phyloP scores from a whole-genome alignment of 92 coral and sea anemone genomes.

The Palythoa caribaeorum region DNA sequence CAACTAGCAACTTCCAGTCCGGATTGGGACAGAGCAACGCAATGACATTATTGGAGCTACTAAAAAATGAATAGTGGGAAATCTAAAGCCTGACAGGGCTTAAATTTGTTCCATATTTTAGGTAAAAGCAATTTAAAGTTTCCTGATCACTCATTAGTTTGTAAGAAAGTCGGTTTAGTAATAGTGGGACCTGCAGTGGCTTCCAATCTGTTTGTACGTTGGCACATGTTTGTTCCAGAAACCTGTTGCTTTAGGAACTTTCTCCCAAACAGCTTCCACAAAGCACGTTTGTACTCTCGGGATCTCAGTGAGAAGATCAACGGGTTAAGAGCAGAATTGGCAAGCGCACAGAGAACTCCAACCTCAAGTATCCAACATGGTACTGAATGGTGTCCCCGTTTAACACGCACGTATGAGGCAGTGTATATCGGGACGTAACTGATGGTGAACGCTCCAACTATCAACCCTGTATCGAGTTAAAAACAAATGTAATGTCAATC shows the following conservation, averaged over 20 bases:
- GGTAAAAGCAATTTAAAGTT: too few relatives aligned
- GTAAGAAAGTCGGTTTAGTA: background rate
- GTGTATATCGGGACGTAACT: constrained; percentile 56
- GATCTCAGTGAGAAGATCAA: constrained; percentile 65
- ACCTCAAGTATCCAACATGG: constrained; percentile 34
- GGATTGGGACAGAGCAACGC: too few relatives aligned
- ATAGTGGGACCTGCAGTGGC: background rate
- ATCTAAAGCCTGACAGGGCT: too few relatives aligned
- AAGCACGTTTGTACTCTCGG: constrained; percentile 40
- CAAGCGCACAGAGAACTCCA: constrained; percentile 6
- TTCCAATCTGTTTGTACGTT: background rate
- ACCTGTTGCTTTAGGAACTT: background rate
- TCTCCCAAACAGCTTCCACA: constrained; percentile 24
- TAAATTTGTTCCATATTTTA: too few relatives aligned
- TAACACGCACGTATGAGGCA: constrained; percentile 30
- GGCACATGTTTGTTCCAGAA: background rate
- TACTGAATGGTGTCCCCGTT: constrained; percentile 42
- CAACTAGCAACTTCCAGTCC: too few relatives aligned
- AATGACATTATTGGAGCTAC: too few relatives aligned
- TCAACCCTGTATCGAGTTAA: constrained; percentile 47
- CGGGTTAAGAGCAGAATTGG: constrained; percentile 66
- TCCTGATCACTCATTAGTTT: too few relatives aligned
- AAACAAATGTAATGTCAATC: background rate
- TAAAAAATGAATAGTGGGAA: too few relatives aligned
- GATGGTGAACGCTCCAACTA: constrained; percentile 62